These are phyloP conservation scores for Pollachius pollachius DNA, from an alignment of 2,113 vertebrate species.

Conservation along the genomic window DNA sequence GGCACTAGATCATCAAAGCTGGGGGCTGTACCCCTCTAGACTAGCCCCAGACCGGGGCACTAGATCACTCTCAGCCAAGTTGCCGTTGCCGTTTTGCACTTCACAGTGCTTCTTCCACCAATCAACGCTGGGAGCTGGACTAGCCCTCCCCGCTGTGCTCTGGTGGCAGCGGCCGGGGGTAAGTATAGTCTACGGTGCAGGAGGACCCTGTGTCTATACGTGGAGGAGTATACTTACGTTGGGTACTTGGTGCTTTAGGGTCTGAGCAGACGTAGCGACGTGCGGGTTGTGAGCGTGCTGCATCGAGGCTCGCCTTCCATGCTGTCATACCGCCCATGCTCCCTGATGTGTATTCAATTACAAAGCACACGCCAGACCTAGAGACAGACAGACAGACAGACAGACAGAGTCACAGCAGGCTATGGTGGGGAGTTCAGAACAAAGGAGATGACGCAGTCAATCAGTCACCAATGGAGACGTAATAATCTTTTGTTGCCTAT, in stretches of 20 bases:
- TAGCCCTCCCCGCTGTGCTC: slow-evolving; percentile 16
- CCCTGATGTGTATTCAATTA: background rate
- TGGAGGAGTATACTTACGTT: slow-evolving; percentile 15
- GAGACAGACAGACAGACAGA: background rate
- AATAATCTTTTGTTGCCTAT: background rate
- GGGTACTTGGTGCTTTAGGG: slow-evolving; percentile 5
- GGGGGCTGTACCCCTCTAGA: slow-evolving; percentile 61
- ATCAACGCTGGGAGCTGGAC: slow-evolving; percentile 32
- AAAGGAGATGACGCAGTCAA: slow-evolving; percentile 19
- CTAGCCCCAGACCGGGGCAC: slow-evolving; percentile 16
- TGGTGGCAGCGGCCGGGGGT: slow-evolving; percentile 30
- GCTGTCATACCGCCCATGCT: background rate
- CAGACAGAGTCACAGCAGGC: background rate
- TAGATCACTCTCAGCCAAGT: slow-evolving; percentile 29
- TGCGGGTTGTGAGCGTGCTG: background rate
- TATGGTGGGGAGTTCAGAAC: slow-evolving; percentile 19
- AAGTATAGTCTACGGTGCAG: slow-evolving; percentile 31
- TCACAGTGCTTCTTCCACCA: slow-evolving; percentile 29
- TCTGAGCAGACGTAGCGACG: slow-evolving; percentile 7
- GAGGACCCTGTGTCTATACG: slow-evolving; percentile 16
- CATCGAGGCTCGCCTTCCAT: background rate
- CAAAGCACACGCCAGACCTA: background rate
- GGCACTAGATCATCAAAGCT: slow-evolving; percentile 39
- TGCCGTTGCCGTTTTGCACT: slow-evolving; percentile 44
- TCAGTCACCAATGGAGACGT: background rate